Conservation (phyloP, 2,888 invertebrate genomes). For the Tiliacea citrago region DNA sequence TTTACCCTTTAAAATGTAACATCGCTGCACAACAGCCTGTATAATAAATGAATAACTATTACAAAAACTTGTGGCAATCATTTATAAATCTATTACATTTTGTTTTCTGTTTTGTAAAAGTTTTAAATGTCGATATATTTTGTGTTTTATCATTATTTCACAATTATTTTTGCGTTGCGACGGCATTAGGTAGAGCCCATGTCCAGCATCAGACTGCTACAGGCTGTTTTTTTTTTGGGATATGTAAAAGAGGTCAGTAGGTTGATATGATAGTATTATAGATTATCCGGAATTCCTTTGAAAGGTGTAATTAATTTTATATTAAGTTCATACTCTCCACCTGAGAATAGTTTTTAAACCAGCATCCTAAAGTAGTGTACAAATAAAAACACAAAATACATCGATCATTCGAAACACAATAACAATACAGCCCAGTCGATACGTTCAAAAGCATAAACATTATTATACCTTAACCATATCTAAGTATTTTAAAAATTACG, state of each 20-base stretch:
- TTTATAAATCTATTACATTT: constrained; percentile 23
- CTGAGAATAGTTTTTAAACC: neutral
- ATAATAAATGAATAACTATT: neutral
- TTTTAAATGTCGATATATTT: constrained; percentile 35
- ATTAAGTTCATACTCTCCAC: neutral
- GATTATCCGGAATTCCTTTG: neutral
- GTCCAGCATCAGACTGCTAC: too few relatives aligned
- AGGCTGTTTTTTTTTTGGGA: neutral
- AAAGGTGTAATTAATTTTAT: neutral
- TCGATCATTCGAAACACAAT: constrained; percentile 31
- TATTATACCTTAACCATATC: constrained; percentile 58
- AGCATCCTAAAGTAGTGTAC: neutral
- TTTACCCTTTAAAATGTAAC: neutral
- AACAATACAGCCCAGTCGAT: constrained; percentile 34
- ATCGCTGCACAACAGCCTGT: neutral
- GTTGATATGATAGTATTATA: constrained; percentile 3
- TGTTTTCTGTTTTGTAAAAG: neutral
- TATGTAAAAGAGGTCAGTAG: neutral
- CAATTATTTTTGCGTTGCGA: neutral
- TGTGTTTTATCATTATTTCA: constrained; percentile 2
- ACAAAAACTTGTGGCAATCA: constrained; percentile 25
- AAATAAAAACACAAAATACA: constrained; percentile 22
- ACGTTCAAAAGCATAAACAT: constrained; percentile 59
- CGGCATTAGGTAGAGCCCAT: neutral
- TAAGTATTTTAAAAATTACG: constrained; percentile 58